Conservation (phyloP, 2,113 vertebrate species). For the Hylia prasina region DNA sequence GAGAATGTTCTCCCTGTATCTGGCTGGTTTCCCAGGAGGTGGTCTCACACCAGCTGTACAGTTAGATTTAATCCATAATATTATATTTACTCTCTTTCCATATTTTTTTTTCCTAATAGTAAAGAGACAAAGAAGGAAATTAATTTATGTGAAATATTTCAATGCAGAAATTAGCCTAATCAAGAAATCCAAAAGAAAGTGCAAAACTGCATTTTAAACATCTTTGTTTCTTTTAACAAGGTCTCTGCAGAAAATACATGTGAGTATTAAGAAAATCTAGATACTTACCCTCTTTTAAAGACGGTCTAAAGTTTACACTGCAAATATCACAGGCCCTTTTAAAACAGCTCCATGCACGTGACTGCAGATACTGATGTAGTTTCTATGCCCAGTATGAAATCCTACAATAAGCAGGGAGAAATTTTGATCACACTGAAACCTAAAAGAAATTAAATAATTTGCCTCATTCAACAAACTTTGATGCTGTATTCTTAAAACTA, state of each 20-base stretch:
- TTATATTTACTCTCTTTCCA: neutral
- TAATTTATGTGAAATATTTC: neutral
- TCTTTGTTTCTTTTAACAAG: neutral
- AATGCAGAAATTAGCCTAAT: neutral
- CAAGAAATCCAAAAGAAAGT: neutral
- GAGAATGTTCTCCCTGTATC: neutral
- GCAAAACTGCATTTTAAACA: neutral
- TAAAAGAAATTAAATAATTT: constrained; percentile 7
- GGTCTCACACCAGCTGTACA: neutral
- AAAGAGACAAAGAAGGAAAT: neutral
- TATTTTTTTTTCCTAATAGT: neutral
- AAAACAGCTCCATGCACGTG: neutral
- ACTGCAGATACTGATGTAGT: neutral
- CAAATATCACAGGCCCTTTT: neutral
- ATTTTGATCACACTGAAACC: neutral
- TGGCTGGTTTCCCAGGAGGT: neutral
- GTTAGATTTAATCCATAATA: neutral
- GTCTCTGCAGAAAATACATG: neutral
- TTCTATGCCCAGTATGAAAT: neutral
- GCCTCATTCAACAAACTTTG: neutral
- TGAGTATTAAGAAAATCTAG: neutral
- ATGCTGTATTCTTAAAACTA: neutral
- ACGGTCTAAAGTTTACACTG: neutral
- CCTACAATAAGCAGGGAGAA: neutral
- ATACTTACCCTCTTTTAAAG: neutral